A percentile compares a stretch with the other conserved stretches of the same genome.
Conservation (phyloP, 2,113 vertebrate genomes). For the Psophia crepitans region DNA sequence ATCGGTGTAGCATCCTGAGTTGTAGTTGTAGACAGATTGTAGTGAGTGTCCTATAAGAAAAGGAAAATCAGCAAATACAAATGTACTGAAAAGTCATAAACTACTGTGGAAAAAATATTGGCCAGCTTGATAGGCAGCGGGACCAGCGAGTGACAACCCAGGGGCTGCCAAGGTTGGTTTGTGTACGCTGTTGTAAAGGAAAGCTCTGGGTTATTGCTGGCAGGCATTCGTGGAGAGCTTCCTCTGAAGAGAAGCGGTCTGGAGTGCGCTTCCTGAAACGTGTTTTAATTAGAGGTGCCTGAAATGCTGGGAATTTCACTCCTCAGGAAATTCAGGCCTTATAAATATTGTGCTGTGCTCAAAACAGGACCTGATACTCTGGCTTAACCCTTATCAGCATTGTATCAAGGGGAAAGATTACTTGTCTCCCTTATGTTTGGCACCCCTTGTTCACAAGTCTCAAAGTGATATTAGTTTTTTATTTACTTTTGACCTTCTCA, state of each 20-base stretch:
- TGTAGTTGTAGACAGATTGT: neutral
- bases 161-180: neutral
- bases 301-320: neutral
- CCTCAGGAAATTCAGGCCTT: neutral
- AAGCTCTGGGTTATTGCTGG: neutral
- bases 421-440: neutral
- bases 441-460: neutral
- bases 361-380: neutral
- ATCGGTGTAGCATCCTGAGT: neutral
- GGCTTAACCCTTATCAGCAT: neutral
- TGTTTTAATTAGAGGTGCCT: neutral
- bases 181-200: neutral
- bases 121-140: neutral
- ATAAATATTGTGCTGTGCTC: neutral
- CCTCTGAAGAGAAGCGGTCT: neutral
- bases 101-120: neutral
- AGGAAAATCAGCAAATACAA: neutral
- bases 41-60: neutral
- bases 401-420: neutral
- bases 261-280: neutral
- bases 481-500: neutral
- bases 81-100: neutral
- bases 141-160: neutral
- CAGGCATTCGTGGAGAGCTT: neutral
- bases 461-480: neutral